Conservation (phyloP, 35 echinoderm and acorn worm genomes). For the Anneissia japonica region DNA sequence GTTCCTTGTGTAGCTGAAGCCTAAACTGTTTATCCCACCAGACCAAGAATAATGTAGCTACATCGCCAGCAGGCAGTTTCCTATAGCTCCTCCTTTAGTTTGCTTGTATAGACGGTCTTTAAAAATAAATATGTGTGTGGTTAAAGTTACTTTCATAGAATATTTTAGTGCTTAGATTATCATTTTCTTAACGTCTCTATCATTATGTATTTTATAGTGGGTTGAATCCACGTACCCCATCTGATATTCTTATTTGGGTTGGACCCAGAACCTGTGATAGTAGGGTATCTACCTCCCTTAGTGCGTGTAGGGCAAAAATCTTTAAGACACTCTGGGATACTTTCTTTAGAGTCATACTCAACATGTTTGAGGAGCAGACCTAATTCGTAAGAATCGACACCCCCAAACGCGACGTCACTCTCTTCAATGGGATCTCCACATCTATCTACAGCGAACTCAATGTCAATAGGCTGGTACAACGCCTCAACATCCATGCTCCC, state of each 20-base stretch:
- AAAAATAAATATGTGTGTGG: slow-evolving; percentile 6
- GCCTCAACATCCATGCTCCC: slow-evolving; percentile 21
- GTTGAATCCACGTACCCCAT: slow-evolving; percentile 13
- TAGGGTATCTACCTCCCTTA: neutral
- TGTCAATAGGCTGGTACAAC: neutral
- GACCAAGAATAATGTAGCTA: no score
- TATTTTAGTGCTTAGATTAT: slow-evolving; percentile 17
- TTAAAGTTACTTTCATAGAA: slow-evolving; percentile 4
- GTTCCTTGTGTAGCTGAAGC: no score
- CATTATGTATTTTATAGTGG: neutral
- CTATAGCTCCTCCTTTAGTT: neutral
- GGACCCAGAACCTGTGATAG: slow-evolving; percentile 5
- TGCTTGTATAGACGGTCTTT: slow-evolving; percentile 6
- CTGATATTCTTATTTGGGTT: slow-evolving; percentile 7
- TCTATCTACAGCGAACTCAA: slow-evolving; percentile 3
- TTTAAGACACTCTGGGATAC: neutral
- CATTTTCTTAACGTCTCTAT: neutral
- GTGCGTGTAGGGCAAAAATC: neutral
- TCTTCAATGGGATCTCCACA: neutral
- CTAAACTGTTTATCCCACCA: no score
- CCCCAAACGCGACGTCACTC: neutral
- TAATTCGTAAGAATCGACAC: neutral
- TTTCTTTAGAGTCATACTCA: neutral
- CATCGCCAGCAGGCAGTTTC: no score
- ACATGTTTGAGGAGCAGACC: slow-evolving; percentile 15